Evolutionary conservation across 2,888 invertebrate species (phyloP).

Genomic region (Cerastoderma edule): DNA sequence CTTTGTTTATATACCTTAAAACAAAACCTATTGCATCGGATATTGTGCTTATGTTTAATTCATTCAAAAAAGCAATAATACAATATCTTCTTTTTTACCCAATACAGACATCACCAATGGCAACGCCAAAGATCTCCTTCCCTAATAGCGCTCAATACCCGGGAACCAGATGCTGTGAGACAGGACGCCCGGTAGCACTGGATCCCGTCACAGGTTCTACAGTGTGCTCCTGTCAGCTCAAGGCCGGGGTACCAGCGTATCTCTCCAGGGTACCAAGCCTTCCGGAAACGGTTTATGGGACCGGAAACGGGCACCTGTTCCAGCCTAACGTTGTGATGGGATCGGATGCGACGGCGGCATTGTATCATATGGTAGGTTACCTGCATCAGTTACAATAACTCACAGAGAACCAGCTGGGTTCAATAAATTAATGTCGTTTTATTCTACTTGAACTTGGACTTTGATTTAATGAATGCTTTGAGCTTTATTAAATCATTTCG

Average conservation of each 20-base stretch:
- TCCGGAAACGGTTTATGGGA: slow-evolving; percentile 33
- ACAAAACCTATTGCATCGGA: too few relatives aligned
- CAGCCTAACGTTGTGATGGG: slow-evolving; percentile 48
- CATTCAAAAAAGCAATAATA: too few relatives aligned
- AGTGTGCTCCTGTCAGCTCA: slow-evolving; percentile 66
- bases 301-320: slow-evolving; percentile 30
- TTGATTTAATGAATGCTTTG: too few relatives aligned
- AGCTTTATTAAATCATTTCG: too few relatives aligned
- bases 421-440: too few relatives aligned
- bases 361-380: slow-evolving; percentile 64
- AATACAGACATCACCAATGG: slow-evolving; percentile 14
- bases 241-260: slow-evolving; percentile 58
- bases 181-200: slow-evolving; percentile 64
- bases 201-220: slow-evolving; percentile 62
- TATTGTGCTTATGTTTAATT: too few relatives aligned
- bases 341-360: slow-evolving; percentile 58
- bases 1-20: too few relatives aligned
- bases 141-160: slow-evolving; percentile 1
- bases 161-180: slow-evolving; percentile 41
- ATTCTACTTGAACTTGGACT: too few relatives aligned
- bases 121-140: slow-evolving; percentile 17
- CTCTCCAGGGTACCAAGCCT: slow-evolving; percentile 52
- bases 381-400: too few relatives aligned
- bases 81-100: background rate
- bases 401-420: too few relatives aligned